Conservation (phyloP, 2,113 vertebrate species). For the Ceuthmochares aereus region DNA sequence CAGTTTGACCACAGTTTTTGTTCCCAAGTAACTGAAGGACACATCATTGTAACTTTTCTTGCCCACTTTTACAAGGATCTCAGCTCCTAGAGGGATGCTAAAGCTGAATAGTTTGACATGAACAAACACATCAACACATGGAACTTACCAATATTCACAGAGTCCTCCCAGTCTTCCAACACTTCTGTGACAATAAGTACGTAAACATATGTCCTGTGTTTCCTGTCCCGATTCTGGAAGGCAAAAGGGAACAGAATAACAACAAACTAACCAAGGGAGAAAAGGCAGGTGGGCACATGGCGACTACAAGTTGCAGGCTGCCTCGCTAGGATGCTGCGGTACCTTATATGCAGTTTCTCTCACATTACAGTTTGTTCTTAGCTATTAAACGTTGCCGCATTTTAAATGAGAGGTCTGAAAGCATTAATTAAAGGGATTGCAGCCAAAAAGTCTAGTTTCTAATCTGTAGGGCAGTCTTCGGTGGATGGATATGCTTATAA, state of each 20-base stretch:
- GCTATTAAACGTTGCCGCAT: neutral
- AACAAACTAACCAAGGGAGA: neutral
- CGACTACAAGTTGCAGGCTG: rapidly evolving
- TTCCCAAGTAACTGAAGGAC: neutral
- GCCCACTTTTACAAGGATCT: neutral
- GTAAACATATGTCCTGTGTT: slow-evolving; percentile 97
- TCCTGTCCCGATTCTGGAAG: slow-evolving; percentile 92
- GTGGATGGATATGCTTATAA: neutral
- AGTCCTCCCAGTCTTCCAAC: slow-evolving; percentile 98
- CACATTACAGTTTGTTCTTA: rapidly evolving
- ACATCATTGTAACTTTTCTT: neutral
- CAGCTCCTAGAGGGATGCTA: neutral
- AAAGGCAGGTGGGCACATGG: neutral
- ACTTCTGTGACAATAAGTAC: slow-evolving; percentile 96
- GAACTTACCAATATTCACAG: slow-evolving; percentile 92
- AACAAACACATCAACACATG: neutral
- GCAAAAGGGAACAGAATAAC: neutral
- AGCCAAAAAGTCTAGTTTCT: neutral
- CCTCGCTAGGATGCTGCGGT: rapidly evolving
- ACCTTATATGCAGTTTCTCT: neutral
- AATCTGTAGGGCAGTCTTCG: neutral
- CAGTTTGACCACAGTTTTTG: neutral
- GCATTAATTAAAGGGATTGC: neutral
- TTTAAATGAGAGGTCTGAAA: neutral
- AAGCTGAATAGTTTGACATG: neutral